Evolutionary conservation across 2,888 invertebrate genomes (phyloP), one percentile per base, ranked within the genome.

Genomic region (Cerastis leucographa): DNA sequence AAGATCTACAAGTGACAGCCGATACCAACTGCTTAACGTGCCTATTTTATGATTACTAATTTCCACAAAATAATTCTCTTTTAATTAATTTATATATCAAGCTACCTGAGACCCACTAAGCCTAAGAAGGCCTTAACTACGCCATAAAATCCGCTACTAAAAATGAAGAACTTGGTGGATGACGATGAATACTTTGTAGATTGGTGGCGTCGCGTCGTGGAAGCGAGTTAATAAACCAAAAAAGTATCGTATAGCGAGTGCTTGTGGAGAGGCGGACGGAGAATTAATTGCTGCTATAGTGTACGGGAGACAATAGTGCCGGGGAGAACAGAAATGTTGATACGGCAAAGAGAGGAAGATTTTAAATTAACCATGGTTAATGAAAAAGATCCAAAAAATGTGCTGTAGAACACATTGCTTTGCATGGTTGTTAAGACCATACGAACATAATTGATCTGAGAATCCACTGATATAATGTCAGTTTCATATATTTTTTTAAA

Each of bases 201-300:
- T 56, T 35, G 46, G 44, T 22, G 19, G n/a, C 25, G n/a, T 44
- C 71, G 56, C 71, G 35, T 35, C 2, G 3, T 35, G 3, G 56
- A 68, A 80, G 54, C 42, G 61, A 49, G 74, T 78, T 70, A 78
- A 72, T 81, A 84, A 84, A 78, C 64, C 62, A 72, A 72, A 84
- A 84, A 81, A 74, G 78, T 81, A 81, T 81, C 85, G 62, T 54
- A 59, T 62, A 49, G 46, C 73, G 51, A 59, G 64, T 19, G 65
- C 61, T 54, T 17, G n/a, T 61, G 35, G 44, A 49, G 49, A 14
- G 17, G 29, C 49, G 51, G 44, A n/a, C 66, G 44, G 40, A 17
- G 61, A 74, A 74, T 72, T 78, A 84, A 84, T 81, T 84, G 78
- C 64, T 65, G 25, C 66, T 72, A 67, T 40, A 72, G 66, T 64